These are phyloP conservation scores for Siphlonurus alternatus DNA, from an alignment of 2,888 invertebrate species.

Conservation along the genomic window DNA sequence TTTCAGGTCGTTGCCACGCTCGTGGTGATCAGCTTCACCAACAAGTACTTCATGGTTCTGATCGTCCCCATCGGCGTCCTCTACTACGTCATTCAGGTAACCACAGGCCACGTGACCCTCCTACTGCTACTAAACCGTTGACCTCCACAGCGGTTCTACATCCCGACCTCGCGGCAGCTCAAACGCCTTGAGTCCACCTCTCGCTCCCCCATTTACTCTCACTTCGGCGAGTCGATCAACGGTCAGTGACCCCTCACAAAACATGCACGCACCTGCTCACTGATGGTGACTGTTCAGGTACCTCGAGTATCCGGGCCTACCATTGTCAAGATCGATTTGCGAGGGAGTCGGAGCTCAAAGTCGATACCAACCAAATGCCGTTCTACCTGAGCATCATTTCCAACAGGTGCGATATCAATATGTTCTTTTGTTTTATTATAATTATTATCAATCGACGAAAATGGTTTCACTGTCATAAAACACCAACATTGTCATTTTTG, in stretches of 20 bases:
- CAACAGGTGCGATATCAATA: constrained; percentile 30
- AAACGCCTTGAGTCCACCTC: constrained; percentile 34
- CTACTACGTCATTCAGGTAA: constrained; percentile 23
- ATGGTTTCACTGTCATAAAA: too few species aligned
- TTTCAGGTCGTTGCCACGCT: constrained; percentile 75
- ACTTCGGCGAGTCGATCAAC: constrained; percentile 31
- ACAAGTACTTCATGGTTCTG: constrained; percentile 38
- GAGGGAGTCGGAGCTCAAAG: constrained; percentile 30
- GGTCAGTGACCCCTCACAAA: not conserved
- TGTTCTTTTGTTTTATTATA: constrained; percentile 1
- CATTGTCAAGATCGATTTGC: constrained; percentile 36
- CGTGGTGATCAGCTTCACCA: constrained; percentile 54
- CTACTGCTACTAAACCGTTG: too few species aligned
- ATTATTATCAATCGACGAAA: too few species aligned
- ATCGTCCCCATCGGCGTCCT: constrained; percentile 22
- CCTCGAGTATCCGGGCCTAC: constrained; percentile 32
- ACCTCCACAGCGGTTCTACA: constrained; percentile 26
- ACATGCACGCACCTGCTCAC: not conserved
- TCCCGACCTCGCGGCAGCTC: constrained; percentile 34
- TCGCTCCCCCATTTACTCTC: constrained; percentile 36
- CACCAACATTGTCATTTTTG: too few species aligned
- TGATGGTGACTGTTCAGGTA: constrained; percentile 17
- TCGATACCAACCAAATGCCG: constrained; percentile 34
- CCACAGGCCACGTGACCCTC: not conserved
- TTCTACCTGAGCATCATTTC: constrained; percentile 33